Percentiles rank a stretch among this genome's conserved stretches.
Evolutionary conservation across 2,888 invertebrate species (phyloP).

Genomic region (Frankliniella intonsa): DNA sequence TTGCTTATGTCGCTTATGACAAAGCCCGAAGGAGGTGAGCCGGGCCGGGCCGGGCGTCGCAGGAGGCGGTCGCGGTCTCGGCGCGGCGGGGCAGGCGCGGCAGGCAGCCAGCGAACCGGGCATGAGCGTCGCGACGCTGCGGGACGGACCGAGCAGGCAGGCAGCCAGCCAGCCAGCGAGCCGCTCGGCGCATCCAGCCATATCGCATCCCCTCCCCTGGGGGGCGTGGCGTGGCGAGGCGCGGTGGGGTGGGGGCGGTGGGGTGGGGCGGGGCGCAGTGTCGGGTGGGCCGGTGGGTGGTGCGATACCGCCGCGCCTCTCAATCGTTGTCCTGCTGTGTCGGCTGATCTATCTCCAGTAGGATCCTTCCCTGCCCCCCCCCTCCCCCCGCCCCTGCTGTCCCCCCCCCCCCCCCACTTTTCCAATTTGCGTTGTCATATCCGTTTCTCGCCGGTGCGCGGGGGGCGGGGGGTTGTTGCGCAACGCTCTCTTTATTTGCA

Average conservation of each 20-base stretch:
- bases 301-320: neutral
- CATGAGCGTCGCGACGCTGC: too few relatives aligned
- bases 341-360: neutral
- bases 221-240: neutral
- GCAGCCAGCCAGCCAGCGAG: too few relatives aligned
- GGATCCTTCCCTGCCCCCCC: too few relatives aligned
- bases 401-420: too few relatives aligned
- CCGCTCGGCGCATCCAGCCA: neutral
- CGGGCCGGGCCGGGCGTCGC: neutral
- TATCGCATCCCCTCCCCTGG: neutral
- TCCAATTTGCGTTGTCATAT: too few relatives aligned
- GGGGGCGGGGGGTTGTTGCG: too few relatives aligned
- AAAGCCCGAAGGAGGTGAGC: neutral
- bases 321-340: neutral
- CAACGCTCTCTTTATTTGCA: too few relatives aligned
- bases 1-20: neutral
- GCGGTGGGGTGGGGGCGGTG: neutral
- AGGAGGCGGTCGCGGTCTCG: neutral
- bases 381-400: too few relatives aligned
- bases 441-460: too few relatives aligned
- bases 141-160: too few relatives aligned
- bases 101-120: neutral
- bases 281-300: neutral
- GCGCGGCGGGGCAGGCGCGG: neutral
- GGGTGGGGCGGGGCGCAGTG: neutral